Percentiles rank a stretch among this genome's conserved stretches.
Conservation (phyloP, 2,888 invertebrate genomes). For the Cryptocephalus moraei region DNA sequence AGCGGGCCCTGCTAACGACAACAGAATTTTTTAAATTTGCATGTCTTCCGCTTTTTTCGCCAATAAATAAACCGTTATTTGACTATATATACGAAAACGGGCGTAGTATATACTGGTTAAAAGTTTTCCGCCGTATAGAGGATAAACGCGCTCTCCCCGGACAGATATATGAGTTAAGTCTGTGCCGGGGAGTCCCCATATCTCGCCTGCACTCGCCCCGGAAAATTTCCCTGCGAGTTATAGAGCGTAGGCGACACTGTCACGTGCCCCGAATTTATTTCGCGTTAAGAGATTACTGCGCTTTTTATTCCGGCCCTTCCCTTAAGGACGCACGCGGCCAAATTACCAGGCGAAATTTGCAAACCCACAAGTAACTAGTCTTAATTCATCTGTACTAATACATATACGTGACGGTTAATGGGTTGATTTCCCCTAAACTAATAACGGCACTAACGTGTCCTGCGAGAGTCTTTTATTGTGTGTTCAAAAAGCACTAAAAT, state of each 20-base stretch:
- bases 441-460: too few relatives aligned
- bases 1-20: conserved; percentile 11
- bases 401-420: too few relatives aligned
- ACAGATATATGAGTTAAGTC: conserved; percentile 28
- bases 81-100: conserved; percentile 22
- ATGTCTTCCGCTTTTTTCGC: conserved; percentile 16
- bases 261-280: conserved; percentile 21
- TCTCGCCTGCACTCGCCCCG: conserved; percentile 18
- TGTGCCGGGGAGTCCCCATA: conserved; percentile 21
- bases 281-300: conserved; percentile 19
- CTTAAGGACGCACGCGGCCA: background rate
- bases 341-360: too few relatives aligned
- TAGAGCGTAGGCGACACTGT: conserved; percentile 24
- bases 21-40: conserved; percentile 16
- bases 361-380: too few relatives aligned
- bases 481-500: too few relatives aligned
- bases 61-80: conserved; percentile 22
- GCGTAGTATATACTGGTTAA: conserved; percentile 24
- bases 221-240: conserved; percentile 19
- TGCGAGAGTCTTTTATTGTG: too few relatives aligned
- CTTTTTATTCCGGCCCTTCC: conserved; percentile 7
- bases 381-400: too few relatives aligned
- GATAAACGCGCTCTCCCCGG: conserved; percentile 20
- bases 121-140: conserved; percentile 21
- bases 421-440: too few relatives aligned